These are phyloP conservation scores for Odontothrips loti DNA, from an alignment of 2,888 invertebrate species.

Conservation along the genomic window DNA sequence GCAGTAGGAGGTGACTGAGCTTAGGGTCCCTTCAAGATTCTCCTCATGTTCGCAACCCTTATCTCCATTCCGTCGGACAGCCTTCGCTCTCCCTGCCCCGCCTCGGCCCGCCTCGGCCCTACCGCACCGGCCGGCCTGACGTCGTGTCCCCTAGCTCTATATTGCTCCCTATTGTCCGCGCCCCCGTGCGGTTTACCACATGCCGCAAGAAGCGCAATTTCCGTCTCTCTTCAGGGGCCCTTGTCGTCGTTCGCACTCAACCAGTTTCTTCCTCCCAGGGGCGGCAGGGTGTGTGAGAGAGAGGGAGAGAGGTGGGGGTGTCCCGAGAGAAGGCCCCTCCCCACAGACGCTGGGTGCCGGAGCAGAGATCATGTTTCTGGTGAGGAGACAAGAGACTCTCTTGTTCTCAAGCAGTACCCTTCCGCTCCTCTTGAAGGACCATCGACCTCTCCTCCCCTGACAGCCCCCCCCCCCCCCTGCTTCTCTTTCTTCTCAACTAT, in stretches of 20 bases:
- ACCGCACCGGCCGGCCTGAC: background rate
- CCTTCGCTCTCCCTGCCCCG: background rate
- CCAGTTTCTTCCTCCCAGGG: background rate
- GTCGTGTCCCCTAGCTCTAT: background rate
- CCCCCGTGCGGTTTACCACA: no score
- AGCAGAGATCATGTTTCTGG: background rate
- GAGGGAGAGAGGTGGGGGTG: background rate
- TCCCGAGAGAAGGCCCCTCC: background rate
- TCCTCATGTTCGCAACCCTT: no score
- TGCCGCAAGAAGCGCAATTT: no score
- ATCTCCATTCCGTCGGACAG: background rate
- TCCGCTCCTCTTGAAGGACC: background rate
- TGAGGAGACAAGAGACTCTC: background rate
- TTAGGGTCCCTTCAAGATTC: no score
- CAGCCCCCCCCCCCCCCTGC: background rate
- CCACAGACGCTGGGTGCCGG: background rate
- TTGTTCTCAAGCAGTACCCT: background rate
- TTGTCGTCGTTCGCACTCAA: no score
- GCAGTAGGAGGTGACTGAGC: no score
- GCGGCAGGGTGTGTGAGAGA: background rate
- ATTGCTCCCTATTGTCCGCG: background rate
- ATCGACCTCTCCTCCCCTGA: background rate
- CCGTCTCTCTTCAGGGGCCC: no score
- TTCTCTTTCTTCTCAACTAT: background rate
- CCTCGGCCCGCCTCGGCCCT: background rate